A percentile compares a stretch with the other conserved stretches of the same genome.
Evolutionary conservation across 2,113 vertebrate species (phyloP).

Genomic region (Octodon degus): DNA sequence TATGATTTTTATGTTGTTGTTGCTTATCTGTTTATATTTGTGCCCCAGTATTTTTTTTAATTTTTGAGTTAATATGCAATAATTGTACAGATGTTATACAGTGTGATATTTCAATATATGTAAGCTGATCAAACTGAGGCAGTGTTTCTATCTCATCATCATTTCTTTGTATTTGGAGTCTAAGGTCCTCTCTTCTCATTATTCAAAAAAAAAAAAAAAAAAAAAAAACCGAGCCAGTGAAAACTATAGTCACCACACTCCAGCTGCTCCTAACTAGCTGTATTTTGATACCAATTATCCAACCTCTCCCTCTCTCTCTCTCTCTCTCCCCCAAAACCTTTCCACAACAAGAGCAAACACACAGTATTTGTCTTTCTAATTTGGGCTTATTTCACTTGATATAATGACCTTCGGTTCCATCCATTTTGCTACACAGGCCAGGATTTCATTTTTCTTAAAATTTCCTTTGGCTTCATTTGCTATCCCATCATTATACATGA

Average conservation of each 20-base stretch:
- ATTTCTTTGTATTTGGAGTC: neutral
- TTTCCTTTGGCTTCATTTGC: neutral
- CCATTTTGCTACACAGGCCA: neutral
- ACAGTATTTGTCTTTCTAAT: neutral
- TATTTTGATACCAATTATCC: neutral
- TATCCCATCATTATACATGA: neutral
- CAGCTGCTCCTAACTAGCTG: neutral
- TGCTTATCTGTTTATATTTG: neutral
- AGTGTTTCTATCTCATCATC: neutral
- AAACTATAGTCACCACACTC: neutral
- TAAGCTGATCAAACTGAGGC: neutral
- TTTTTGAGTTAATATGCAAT: neutral
- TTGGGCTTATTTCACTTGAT: neutral
- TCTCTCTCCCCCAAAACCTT: neutral
- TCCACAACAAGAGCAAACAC: neutral
- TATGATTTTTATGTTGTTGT: neutral
- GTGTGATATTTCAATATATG: neutral
- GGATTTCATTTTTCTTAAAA: neutral
- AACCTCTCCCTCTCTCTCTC: neutral
- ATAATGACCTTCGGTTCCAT: neutral
- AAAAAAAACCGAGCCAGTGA: neutral
- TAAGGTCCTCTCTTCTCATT: neutral
- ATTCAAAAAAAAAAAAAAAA: neutral
- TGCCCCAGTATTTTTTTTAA: neutral
- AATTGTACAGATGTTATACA: neutral